Evolutionary conservation across 2,888 invertebrate genomes (phyloP), one percentile per base, ranked within the genome.

Genomic region (Euplagia quadripunctaria): DNA sequence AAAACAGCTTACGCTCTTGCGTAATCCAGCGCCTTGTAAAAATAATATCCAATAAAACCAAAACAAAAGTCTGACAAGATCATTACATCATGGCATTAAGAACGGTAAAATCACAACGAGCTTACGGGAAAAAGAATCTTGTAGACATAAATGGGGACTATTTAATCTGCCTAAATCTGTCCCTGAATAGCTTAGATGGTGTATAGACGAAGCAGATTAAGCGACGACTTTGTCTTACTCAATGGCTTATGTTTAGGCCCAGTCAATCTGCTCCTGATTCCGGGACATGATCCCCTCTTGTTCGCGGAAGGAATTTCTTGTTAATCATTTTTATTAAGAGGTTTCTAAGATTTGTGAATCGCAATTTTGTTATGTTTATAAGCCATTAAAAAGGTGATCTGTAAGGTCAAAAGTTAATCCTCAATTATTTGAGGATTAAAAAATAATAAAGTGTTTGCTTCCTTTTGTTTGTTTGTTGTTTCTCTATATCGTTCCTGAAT

Each of bases 211-310:
- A 79, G 76, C 78, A 90, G 92, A 91, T 92, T 92, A 92, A 81
- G 85, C 80, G 79, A 20, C 77, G 89, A 90, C 90, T 92, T 91
- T 90, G 92, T 92, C 93, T 92, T 92, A 89, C 90, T 92, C 90
- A 92, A 88, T 86, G 82, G 89, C 86, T 91, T 91, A 91, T 84
- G 83, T 88, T 89, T 87, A 88, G 85, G 88, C 85, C 86, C 83
- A 88, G 87, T 83, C 87, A 85, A 85, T 87, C 86, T 86, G 78
- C 81, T 78, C 71, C 58, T 69, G 71, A 77, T 80, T 76, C 77
- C 80, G 70, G 58, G 77, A 86, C 83, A 81, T 76, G 83, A 77
- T 74, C 76, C 76, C 78, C 77, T 80, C 82, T 85, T 85, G 82
- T 86, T 84, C 76, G 68, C 76, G 61, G 73, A 83, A 80, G 80